Evolutionary conservation across 2,797 vertebrate genomes (phyloP).

Genomic region (Sus cebifrons): DNA sequence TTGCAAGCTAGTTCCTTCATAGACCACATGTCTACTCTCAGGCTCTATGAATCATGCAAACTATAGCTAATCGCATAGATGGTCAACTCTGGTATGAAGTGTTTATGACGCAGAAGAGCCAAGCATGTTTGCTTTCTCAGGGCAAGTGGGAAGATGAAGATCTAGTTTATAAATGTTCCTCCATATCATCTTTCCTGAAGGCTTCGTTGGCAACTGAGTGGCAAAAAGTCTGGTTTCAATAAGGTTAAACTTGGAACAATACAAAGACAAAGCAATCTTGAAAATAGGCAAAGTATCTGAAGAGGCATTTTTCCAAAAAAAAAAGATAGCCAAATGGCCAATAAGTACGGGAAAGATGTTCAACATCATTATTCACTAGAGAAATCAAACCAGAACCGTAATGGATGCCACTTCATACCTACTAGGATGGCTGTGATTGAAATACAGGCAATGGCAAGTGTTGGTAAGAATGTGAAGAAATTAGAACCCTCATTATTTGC

Average conservation of each 20-base stretch:
- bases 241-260: constrained; percentile 4
- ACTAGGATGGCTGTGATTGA: neutral
- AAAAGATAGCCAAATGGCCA: neutral
- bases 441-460: neutral
- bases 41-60: neutral
- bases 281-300: constrained; percentile 16
- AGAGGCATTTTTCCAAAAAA: constrained; percentile 17
- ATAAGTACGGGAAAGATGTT: neutral
- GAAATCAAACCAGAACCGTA: constrained; percentile 36
- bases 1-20: neutral
- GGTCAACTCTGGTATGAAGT: neutral
- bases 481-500: neutral
- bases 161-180: neutral
- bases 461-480: neutral
- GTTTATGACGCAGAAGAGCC: neutral
- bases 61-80: neutral
- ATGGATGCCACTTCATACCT: neutral
- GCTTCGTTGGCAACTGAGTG: neutral
- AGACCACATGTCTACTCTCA: neutral
- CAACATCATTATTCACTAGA: neutral
- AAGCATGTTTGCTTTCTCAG: neutral
- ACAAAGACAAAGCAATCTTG: neutral
- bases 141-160: neutral
- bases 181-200: neutral
- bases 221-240: neutral